Percentiles rank a stretch among this genome's conserved stretches.
phyloP scores from a whole-genome alignment of 1,140 invertebrate species.

The Euura saliciscinereae region DNA sequence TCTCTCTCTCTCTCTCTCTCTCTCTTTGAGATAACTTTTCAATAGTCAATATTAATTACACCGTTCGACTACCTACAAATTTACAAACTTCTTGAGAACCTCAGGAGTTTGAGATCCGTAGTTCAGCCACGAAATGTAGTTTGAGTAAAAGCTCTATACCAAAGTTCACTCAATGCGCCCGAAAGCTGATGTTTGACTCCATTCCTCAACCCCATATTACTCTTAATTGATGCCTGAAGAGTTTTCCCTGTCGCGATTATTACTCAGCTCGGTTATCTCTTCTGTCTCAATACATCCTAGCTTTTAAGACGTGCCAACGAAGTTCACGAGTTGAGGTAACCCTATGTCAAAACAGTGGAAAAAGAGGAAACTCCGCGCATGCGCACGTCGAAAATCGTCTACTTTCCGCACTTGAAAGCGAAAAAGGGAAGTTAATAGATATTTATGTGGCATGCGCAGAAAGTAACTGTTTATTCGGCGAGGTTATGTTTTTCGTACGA shows the following conservation, averaged over 20 bases:
- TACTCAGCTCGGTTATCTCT: not conserved
- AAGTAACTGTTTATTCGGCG: too few relatives aligned
- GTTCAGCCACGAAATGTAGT: conserved; percentile 4
- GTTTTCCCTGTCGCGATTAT: conserved; percentile 1
- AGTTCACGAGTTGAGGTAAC: too few relatives aligned
- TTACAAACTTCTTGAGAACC: conserved; percentile 39
- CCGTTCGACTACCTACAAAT: conserved; percentile 32
- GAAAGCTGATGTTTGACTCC: not conserved
- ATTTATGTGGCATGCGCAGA: too few relatives aligned
- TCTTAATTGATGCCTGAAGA: not conserved
- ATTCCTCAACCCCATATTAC: not conserved
- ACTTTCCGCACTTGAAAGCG: not conserved
- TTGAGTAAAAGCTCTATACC: not conserved
- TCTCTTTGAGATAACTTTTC: conserved; percentile 26
- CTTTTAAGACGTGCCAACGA: too few relatives aligned
- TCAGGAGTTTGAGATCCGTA: not conserved
- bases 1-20: too few relatives aligned
- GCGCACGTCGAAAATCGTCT: not conserved
- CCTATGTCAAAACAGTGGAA: not conserved
- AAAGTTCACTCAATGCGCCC: not conserved
- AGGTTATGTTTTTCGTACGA: too few relatives aligned
- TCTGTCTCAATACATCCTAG: too few relatives aligned
- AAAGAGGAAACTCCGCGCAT: not conserved
- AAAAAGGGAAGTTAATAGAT: too few relatives aligned
- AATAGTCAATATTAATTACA: conserved; percentile 51